Evolutionary conservation across 2,113 vertebrate species (phyloP), one percentile per base, ranked within the genome.

Genomic region (Mystacornis crossleyi): DNA sequence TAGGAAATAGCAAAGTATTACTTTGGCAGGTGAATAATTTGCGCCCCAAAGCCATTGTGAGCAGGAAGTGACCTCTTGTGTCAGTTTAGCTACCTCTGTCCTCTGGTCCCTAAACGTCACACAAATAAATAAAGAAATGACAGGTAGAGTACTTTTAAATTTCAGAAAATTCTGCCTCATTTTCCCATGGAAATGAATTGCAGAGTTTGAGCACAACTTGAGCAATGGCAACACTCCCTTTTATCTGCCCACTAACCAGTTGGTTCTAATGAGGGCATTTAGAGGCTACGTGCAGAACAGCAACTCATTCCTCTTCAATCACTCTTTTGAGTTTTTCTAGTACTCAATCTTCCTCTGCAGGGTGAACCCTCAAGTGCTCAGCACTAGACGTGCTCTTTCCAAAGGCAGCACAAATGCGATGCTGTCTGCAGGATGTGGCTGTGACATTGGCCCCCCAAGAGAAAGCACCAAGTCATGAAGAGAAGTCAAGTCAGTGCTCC

Each of bases 11-110:
- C 14, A 64, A 91, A 89, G 57, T 73, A 74, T 78, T 70, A 34
- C 72, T 81, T 89, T 83, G 82, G 51, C 69, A 91, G 55, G 69
- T 95, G 83, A 94, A 84, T 84, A 92, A 92, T 89, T 92, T 89
- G 64, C 4, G 24, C 83, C 86, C 51, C 65, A 83, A 67, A 93
- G 77, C 55, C 64, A 64, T 1, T 21, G 53, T 72, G 77, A 96
- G 57, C 48, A 65, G 70, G 73, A 89, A 89, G 57, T 85, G 87
- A 90, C 83, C 89, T 85, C 84, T n/a, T 58, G 54, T 60, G 48
- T 95, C 84, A 79, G 62, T 18, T 81, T 57, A 81, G 75, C 43
- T 36, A 1, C 58, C 66, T 77, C 73, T 91, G 48, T 86, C 70
- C 58, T 50, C 64, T 92, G 72, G 55, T 47, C 42, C 86, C 64